These are phyloP conservation scores for Sebastes trivittatus DNA, from an alignment of 2,797 vertebrate genomes.

Conservation along the genomic window DNA sequence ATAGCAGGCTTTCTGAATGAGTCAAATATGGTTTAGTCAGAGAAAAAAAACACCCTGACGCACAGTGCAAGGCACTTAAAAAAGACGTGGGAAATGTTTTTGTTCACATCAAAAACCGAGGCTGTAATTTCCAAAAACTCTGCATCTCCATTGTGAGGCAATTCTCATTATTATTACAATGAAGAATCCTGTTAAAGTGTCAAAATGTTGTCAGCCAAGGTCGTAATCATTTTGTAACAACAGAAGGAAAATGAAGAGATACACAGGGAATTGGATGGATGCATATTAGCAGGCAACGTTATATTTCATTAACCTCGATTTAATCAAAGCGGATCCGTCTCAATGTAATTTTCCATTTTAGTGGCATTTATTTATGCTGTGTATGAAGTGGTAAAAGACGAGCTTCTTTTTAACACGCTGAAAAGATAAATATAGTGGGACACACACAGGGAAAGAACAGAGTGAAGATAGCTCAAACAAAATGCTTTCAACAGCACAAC, in stretches of 20 bases:
- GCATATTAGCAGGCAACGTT: background rate
- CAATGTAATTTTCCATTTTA: background rate
- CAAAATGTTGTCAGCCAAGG: conserved; percentile 40
- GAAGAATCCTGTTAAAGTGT: conserved; percentile 26
- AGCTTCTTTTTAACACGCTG: background rate
- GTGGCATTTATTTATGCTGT: background rate
- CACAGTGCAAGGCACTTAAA: background rate
- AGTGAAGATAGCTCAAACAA: background rate
- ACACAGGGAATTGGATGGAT: background rate
- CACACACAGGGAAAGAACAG: background rate
- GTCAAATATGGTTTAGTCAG: conserved; percentile 24
- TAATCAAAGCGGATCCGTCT: conserved; percentile 16
- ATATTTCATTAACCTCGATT: conserved; percentile 34
- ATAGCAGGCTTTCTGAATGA: conserved; percentile 20
- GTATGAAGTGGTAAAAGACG: background rate
- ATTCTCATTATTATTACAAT: conserved; percentile 26
- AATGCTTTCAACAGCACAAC: background rate
- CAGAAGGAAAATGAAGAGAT: background rate
- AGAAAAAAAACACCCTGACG: background rate
- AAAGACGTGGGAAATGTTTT: conserved; percentile 14
- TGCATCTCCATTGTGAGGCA: conserved; percentile 5
- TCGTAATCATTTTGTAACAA: conserved; percentile 30
- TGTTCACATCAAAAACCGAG: background rate
- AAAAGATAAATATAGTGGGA: background rate
- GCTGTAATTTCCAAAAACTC: conserved; percentile 21